Evolutionary conservation across 2,797 vertebrate genomes (phyloP), one percentile per base, ranked within the genome.

Genomic region (Uromys caudimaculatus): DNA sequence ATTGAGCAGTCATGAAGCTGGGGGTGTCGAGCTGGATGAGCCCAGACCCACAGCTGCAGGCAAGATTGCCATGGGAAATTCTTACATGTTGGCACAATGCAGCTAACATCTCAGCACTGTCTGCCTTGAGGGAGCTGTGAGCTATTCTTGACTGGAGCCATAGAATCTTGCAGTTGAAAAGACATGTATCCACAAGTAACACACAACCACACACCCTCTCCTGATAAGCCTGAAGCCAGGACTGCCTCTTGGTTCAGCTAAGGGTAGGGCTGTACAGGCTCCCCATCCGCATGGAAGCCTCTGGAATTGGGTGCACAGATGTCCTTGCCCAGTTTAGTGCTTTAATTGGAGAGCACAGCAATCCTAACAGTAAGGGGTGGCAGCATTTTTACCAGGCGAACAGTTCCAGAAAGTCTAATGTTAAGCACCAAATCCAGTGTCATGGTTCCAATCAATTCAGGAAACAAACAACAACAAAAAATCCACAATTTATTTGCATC

Each of bases 401-500:
- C 94, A n/a, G 56, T 94, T 96, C 91, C 93, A 52, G 84, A 79
- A 96, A 21, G 88, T 88, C 83, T 94, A 95, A 0, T 1, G 6
- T 97, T 89, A 77, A 90, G 69, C 76, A 88, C 76, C 90, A 95
- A 94, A 85, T 93, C 79, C 86, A 91, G 86, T 81, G 78, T 94
- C 83, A 87, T 75, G 97, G 96, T 97, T 97, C 86, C 27, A 96
- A 89, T 96, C 90, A 97, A 86, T 95, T 93, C 54, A 95, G 97
- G 94, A 96, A 94, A 97, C 93, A 90, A 64, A 32, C 13, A 50
- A 50, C 32, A 95, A 17, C 35, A 54, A 35, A 88, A 91, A 85
- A n/a, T 95, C 27, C 10, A 93, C 75, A 78, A 32, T 97, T 97
- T 97, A 97, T 95, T 97, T 95, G 91, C 96, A 64, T 73, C 86